Evolutionary conservation across 2,797 vertebrate genomes (phyloP).

Genomic region (Micropoecilia bifurca): DNA sequence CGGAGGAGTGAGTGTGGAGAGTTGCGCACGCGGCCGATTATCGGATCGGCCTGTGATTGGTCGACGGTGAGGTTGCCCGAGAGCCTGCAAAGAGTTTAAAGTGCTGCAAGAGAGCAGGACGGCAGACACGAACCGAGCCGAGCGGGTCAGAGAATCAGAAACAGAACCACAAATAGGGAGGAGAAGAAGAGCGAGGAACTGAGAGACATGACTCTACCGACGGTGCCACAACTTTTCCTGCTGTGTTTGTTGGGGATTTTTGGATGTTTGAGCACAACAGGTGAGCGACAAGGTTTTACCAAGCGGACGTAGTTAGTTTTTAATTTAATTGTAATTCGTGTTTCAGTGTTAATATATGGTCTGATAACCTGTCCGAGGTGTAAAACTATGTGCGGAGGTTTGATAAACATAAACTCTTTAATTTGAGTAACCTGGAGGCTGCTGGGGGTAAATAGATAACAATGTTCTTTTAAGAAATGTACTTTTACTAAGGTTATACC

Average conservation of each 20-base stretch:
- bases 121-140: background rate
- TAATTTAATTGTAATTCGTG: background rate
- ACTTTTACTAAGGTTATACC: background rate
- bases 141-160: background rate
- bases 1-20: background rate
- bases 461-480: background rate
- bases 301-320: background rate
- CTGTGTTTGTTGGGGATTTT: slow-evolving; percentile 58
- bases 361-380: background rate
- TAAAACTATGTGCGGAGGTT: background rate
- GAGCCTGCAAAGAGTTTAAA: slow-evolving; percentile 57
- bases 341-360: background rate
- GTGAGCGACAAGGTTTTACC: slow-evolving; percentile 21
- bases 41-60: slow-evolving; percentile 56
- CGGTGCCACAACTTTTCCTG: slow-evolving; percentile 60
- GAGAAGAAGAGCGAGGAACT: background rate
- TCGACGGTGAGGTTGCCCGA: slow-evolving; percentile 43
- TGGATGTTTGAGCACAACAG: slow-evolving; percentile 62
- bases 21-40: slow-evolving; percentile 33
- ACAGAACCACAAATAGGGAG: background rate
- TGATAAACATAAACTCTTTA: background rate
- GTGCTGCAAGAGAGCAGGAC: slow-evolving; percentile 9
- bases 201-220: slow-evolving; percentile 48
- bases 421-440: background rate
- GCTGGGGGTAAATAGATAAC: background rate